Evolutionary conservation across 2,113 vertebrate species (phyloP), one percentile per base, ranked within the genome.

Genomic region (Redunca redunca): DNA sequence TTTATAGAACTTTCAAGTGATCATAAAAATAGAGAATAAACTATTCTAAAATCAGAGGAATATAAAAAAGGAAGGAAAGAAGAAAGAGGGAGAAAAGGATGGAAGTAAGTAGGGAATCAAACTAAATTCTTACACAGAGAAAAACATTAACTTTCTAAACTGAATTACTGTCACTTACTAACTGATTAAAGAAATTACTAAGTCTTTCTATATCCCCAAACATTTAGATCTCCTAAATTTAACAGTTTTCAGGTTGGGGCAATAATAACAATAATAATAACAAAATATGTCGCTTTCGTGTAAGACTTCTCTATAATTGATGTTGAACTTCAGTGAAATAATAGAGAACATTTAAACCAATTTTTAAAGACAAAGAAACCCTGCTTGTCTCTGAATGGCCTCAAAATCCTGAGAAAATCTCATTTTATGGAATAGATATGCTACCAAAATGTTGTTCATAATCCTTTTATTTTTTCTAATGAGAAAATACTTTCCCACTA

Each of bases 401-500:
- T 96, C 52, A 46, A 95, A 67, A 77, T 90, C 55, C 85, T 92
- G 53, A 88, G n/a, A 97, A 96, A 95, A 78, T 11, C 26, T 95
- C 53, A 67, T 84, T 96, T 97, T 95, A 88, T 71, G 64, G 33
- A 90, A 77, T 57, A 94, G 53, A 90, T 3, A 67, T 40, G 25
- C 43, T 78, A 95, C 28, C 62, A 74, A 95, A 88, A 67, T 1
- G 5, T 95, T 97, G 58, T 58, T 95, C 53, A 94, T 88, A 92
- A 90, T 94, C 90, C 84, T 94, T 84, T 57, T 85, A 46, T 87
- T 94, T 92, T 98, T 95, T 81, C 58, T 81, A 96, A 93, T 94
- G 33, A 60, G 77, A 95, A 95, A 84, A 57, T 78, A 81, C 88
- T 96, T 96, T 36, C 90, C 67, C 50, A 90, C 74, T 96, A 88